These are phyloP conservation scores for Odontamblyopus lacepedii DNA, from an alignment of 2,797 vertebrate genomes.

Conservation along the genomic window DNA sequence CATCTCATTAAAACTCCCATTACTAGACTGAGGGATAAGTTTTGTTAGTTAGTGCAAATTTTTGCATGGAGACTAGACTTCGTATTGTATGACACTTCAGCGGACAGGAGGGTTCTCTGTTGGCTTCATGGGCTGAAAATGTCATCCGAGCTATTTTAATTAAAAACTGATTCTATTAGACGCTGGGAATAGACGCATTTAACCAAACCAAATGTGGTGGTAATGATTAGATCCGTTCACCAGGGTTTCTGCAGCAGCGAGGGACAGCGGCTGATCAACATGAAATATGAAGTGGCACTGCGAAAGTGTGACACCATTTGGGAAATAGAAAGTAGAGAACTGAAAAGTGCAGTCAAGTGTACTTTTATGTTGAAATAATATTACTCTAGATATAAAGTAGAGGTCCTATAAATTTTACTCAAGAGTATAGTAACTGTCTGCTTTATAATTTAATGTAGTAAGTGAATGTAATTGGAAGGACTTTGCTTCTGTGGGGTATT, in stretches of 20 bases:
- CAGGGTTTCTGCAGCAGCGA: conserved; percentile 6
- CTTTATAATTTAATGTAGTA: too few species aligned
- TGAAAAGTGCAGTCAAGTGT: not conserved
- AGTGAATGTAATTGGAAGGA: too few species aligned
- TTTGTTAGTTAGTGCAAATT: not conserved
- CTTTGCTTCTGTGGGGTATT: too few species aligned
- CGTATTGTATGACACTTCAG: not conserved
- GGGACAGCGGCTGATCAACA: conserved; percentile 2
- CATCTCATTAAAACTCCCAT: too few species aligned
- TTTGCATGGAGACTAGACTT: not conserved
- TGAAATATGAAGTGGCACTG: conserved; percentile 5
- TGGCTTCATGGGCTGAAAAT: conserved; percentile 5
- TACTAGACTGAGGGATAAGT: not conserved
- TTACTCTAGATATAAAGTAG: not conserved
- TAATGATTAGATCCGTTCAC: not conserved
- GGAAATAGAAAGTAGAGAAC: not conserved
- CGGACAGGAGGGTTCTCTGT: conserved; percentile 3
- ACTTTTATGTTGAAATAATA: not conserved
- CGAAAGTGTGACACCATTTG: not conserved
- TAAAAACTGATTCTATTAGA: conserved; percentile 15
- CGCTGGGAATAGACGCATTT: not conserved
- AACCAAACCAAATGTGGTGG: conserved; percentile 14
- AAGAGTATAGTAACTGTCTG: too few species aligned
- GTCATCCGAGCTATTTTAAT: conserved; percentile 8
- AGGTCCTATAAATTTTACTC: not conserved